These are phyloP conservation scores for Hydrolagus colliei DNA, from an alignment of 2,797 vertebrate species.

Conservation along the genomic window DNA sequence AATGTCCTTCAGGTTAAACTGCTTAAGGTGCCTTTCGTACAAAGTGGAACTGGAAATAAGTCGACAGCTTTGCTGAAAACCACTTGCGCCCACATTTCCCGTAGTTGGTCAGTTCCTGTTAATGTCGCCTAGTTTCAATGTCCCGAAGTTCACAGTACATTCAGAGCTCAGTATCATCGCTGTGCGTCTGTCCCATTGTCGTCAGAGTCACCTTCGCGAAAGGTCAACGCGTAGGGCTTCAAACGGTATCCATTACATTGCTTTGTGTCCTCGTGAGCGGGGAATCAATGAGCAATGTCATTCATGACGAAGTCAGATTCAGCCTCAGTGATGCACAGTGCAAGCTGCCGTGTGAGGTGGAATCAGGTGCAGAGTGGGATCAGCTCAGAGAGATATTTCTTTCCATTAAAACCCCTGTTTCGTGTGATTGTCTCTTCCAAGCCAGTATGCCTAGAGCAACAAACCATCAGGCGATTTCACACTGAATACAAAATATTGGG, in stretches of 20 bases:
- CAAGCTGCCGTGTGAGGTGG: not conserved
- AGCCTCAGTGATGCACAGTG: not conserved
- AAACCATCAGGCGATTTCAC: not conserved
- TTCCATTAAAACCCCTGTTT: not conserved
- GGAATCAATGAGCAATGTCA: slow-evolving; percentile 6
- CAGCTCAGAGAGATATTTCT: not conserved
- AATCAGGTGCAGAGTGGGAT: not conserved
- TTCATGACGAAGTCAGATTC: not conserved
- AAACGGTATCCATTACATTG: not conserved
- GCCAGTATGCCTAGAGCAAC: not conserved
- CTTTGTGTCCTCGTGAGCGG: not conserved
- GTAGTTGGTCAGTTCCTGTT: too few relatives aligned
- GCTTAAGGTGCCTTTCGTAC: too few relatives aligned
- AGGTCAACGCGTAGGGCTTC: not conserved
- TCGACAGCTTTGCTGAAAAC: not conserved
- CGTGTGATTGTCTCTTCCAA: not conserved
- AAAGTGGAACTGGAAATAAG: not conserved
- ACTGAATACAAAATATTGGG: not conserved
- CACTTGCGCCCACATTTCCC: not conserved
- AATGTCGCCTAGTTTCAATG: too few relatives aligned
- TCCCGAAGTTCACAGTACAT: too few relatives aligned
- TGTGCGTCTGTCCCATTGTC: too few relatives aligned
- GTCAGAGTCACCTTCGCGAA: not conserved
- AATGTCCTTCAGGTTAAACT: too few relatives aligned
- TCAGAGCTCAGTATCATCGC: too few relatives aligned